Conservation (phyloP, 2,888 invertebrate species). For the Agrypnus murinus region DNA sequence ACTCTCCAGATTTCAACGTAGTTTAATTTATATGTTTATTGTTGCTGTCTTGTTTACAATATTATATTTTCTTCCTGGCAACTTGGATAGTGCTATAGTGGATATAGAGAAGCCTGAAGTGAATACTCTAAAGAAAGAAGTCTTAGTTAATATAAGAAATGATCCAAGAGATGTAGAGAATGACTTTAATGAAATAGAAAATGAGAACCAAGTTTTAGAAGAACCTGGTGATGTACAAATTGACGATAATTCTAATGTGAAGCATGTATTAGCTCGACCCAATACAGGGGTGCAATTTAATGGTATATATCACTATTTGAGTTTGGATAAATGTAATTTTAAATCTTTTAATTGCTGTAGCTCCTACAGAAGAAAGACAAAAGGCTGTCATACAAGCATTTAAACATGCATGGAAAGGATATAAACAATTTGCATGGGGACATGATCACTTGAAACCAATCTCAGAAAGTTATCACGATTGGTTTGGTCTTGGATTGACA, state of each 20-base stretch:
- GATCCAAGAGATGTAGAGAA: slow-evolving; percentile 63
- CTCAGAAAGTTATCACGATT: slow-evolving; percentile 87
- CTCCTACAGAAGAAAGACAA: slow-evolving; percentile 88
- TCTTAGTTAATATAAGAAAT: slow-evolving; percentile 58
- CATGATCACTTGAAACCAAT: slow-evolving; percentile 96
- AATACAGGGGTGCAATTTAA: slow-evolving; percentile 53
- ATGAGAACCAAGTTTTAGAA: slow-evolving; percentile 71
- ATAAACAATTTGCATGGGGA: slow-evolving; percentile 97
- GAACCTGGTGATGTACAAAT: slow-evolving; percentile 67
- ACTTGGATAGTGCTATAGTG: slow-evolving; percentile 62
- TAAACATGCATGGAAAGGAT: slow-evolving; percentile 95
- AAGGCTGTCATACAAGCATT: slow-evolving; percentile 91
- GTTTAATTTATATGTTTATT: slow-evolving; percentile 80
- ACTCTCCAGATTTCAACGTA: slow-evolving; percentile 87
- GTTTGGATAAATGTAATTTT: slow-evolving; percentile 1
- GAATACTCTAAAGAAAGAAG: slow-evolving; percentile 61
- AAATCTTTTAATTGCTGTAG: slow-evolving; percentile 70
- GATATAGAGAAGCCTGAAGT: slow-evolving; percentile 55
- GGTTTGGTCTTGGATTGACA: slow-evolving; percentile 98
- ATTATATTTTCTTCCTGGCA: slow-evolving; percentile 76
- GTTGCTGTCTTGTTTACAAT: slow-evolving; percentile 75
- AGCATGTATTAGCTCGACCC: slow-evolving; percentile 63
- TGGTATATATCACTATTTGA: slow-evolving; percentile 15
- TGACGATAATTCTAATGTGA: slow-evolving; percentile 58
- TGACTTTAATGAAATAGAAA: slow-evolving; percentile 59